phyloP scores from a whole-genome alignment of 2,113 vertebrate genomes.

The Peromyscus californicus region DNA sequence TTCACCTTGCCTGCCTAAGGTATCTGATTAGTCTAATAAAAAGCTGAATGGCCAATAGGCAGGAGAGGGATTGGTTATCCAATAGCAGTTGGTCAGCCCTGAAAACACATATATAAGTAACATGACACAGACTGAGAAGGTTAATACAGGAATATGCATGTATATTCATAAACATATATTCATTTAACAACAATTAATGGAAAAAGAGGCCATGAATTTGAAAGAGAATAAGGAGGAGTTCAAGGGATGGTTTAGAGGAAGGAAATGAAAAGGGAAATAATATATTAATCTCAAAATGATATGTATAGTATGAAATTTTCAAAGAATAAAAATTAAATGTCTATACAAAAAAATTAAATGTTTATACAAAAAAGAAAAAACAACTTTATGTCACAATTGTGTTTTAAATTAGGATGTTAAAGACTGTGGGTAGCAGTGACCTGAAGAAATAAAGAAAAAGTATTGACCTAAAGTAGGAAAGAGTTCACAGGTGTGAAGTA shows the following conservation, averaged over 20 bases:
- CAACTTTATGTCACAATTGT: not conserved
- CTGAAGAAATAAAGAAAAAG: not conserved
- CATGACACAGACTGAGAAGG: not conserved
- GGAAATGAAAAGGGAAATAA: not conserved
- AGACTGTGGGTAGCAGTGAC: not conserved
- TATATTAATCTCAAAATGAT: not conserved
- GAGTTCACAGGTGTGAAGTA: not conserved
- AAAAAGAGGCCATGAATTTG: not conserved
- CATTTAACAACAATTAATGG: not conserved
- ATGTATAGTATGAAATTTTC: not conserved
- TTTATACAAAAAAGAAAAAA: not conserved
- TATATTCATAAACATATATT: not conserved
- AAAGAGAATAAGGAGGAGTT: not conserved
- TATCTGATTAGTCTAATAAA: not conserved
- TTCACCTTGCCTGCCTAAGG: not conserved
- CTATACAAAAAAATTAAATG: not conserved
- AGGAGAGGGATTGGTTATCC: not conserved
- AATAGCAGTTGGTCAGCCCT: too few relatives aligned
- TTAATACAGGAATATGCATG: not conserved
- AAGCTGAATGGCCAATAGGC: not conserved
- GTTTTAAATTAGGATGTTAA: not conserved
- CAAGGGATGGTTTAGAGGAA: not conserved
- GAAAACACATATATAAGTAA: not conserved
- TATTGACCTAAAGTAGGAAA: not conserved
- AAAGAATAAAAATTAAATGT: not conserved